Conservation (phyloP, 2,888 invertebrate genomes). For the Archips xylosteana region DNA sequence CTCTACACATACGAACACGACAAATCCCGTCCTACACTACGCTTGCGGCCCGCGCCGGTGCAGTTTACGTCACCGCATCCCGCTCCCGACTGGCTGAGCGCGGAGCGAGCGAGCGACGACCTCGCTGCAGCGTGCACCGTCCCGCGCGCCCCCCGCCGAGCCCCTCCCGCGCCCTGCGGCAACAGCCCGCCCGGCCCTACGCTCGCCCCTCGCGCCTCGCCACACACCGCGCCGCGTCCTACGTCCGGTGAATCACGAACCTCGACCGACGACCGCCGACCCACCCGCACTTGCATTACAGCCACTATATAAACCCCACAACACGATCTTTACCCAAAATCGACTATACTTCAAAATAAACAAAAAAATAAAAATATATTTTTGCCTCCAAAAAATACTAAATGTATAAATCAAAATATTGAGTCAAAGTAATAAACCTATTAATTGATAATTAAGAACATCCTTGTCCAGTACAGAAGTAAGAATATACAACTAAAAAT, state of each 20-base stretch:
- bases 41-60: slow-evolving; percentile 82
- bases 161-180: slow-evolving; percentile 48
- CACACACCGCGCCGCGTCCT: slow-evolving; percentile 61
- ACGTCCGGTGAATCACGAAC: slow-evolving; percentile 78
- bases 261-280: slow-evolving; percentile 39
- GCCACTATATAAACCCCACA: slow-evolving; percentile 1
- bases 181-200: slow-evolving; percentile 51
- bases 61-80: slow-evolving; percentile 86
- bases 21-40: slow-evolving; percentile 84
- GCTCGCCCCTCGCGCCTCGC: slow-evolving; percentile 52
- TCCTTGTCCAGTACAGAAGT: no score
- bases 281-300: slow-evolving; percentile 6
- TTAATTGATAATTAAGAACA: no score
- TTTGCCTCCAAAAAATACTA: background rate
- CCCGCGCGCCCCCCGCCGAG: slow-evolving; percentile 58
- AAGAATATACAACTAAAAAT: background rate
- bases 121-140: slow-evolving; percentile 83
- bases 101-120: slow-evolving; percentile 80
- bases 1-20: slow-evolving; percentile 72
- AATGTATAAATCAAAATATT: background rate
- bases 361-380: background rate
- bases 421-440: no score
- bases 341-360: background rate
- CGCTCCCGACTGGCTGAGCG: slow-evolving; percentile 82
- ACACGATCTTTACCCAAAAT: background rate